Conservation (phyloP, 2,888 invertebrate genomes). For the Cybosia mesomella region DNA sequence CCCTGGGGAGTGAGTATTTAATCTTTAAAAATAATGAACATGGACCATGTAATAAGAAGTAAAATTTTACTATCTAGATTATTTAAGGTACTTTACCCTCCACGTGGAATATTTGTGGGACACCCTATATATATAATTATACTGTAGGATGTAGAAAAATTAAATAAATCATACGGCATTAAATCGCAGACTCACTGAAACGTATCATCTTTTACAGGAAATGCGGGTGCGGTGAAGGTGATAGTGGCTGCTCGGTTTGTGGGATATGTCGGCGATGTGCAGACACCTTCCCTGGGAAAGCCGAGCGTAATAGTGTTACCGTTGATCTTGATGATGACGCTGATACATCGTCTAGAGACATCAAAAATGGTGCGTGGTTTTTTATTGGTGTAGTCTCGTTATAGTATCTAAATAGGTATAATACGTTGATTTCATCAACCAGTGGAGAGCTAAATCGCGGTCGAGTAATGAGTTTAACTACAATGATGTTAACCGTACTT, state of each 20-base stretch:
- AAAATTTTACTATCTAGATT: too few relatives aligned
- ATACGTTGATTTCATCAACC: too few relatives aligned
- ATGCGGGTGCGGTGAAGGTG: constrained; percentile 98
- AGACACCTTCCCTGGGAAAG: constrained; percentile 54
- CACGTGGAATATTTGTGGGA: too few relatives aligned
- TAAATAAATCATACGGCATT: neutral
- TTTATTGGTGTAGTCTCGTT: neutral
- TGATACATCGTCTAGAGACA: constrained; percentile 17
- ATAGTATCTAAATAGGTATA: neutral
- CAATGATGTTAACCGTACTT: too few relatives aligned
- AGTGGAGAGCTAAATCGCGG: too few relatives aligned
- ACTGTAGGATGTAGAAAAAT: too few relatives aligned
- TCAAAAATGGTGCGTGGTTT: constrained; percentile 21
- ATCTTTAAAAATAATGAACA: neutral
- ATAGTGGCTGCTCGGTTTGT: constrained; percentile 97
- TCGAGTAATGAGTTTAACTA: too few relatives aligned
- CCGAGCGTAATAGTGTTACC: constrained; percentile 39
- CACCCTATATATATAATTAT: too few relatives aligned
- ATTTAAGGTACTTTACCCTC: too few relatives aligned
- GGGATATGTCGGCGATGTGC: constrained; percentile 97
- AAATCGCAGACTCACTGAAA: neutral
- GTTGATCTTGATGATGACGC: constrained; percentile 52
- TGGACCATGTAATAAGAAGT: too few relatives aligned
- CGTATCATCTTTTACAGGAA: constrained; percentile 87
- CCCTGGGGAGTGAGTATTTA: constrained; percentile 92